Evolutionary conservation across 2,888 invertebrate genomes (phyloP), one percentile per base, ranked within the genome.

Genomic region (Caenorhabditis doughertyi): DNA sequence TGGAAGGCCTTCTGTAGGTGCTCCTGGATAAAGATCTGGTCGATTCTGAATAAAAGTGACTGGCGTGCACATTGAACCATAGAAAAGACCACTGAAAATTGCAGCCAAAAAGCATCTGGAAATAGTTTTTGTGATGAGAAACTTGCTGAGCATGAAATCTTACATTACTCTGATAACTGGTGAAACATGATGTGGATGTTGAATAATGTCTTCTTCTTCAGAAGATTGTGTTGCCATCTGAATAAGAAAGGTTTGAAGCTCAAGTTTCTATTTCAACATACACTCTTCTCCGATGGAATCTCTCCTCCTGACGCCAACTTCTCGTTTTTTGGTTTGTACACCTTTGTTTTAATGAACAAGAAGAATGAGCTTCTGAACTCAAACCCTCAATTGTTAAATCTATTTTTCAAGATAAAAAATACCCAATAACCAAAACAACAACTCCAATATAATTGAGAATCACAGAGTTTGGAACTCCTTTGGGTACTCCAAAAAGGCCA

Each of bases 1-100:
- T 83, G 86, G 84, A 8, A 89, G 81, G 11, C 86, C 88, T 49
- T 81, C 58, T 18, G 47, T 29, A 3, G 87, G 87, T 4, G 85
- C 88, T n/a, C 60, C 79, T 18, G 67, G 58, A 68, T 72, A 88
- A 42, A 83, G 55, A 74, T 82, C 64, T 32, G 90, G 86, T 35
- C 91, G 90, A 76, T 92, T 92, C 84, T 92, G 77, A n/a, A 93
- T 89, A 85, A 93, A 92, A 21, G 92, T 92, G 49, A 93, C 91
- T 8, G 93, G 93, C 25, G 92, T 92, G 87, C 93, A 93, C 81
- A 91, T 91, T 51, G 92, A 84, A 18, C 93, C 93, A 88, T 92
- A 93, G 53, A 92, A 87, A 3, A 92, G 29, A 3, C 93, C 93
- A 53, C 92, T 92, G 29, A 92, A 44, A 3, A 92, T 79, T 1